Evolutionary conservation across 2,888 invertebrate genomes (phyloP).

Genomic region (Cheilosia scutellata): DNA sequence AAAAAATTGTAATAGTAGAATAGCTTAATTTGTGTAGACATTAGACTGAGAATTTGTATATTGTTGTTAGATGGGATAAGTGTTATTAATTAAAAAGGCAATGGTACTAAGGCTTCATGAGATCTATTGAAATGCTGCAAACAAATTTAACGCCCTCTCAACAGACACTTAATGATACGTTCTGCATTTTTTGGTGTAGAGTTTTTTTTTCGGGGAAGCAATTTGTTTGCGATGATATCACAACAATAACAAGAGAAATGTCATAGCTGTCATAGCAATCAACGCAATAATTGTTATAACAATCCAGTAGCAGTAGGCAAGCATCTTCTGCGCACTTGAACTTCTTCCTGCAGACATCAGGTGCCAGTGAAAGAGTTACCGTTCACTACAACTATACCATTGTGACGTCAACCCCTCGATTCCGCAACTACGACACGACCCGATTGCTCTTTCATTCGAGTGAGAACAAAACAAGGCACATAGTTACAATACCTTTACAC

Average conservation of each 20-base stretch:
- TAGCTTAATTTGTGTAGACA: neutral
- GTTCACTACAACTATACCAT: neutral
- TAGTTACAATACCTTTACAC: slow-evolving; percentile 6
- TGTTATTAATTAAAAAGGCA: neutral
- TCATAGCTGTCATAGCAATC: slow-evolving; percentile 21
- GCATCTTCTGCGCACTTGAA: slow-evolving; percentile 41
- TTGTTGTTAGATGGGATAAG: too few species aligned
- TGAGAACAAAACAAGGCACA: slow-evolving; percentile 43
- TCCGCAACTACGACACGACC: too few species aligned
- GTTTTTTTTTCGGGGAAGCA: neutral
- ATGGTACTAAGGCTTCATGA: neutral
- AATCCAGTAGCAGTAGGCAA: slow-evolving; percentile 16
- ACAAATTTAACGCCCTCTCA: neutral
- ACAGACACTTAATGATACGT: neutral
- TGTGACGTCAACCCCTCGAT: neutral
- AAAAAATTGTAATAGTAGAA: slow-evolving; percentile 2
- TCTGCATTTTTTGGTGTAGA: too few species aligned
- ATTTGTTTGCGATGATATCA: neutral
- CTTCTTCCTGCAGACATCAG: slow-evolving; percentile 31
- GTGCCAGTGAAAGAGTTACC: neutral
- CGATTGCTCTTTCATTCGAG: slow-evolving; percentile 6
- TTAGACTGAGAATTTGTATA: neutral
- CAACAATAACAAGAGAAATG: slow-evolving; percentile 9
- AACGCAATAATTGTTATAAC: slow-evolving; percentile 11
- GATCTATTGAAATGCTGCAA: too few species aligned